phyloP scores from a whole-genome alignment of 2,888 invertebrate genomes.

The Eristalis intricaria region DNA sequence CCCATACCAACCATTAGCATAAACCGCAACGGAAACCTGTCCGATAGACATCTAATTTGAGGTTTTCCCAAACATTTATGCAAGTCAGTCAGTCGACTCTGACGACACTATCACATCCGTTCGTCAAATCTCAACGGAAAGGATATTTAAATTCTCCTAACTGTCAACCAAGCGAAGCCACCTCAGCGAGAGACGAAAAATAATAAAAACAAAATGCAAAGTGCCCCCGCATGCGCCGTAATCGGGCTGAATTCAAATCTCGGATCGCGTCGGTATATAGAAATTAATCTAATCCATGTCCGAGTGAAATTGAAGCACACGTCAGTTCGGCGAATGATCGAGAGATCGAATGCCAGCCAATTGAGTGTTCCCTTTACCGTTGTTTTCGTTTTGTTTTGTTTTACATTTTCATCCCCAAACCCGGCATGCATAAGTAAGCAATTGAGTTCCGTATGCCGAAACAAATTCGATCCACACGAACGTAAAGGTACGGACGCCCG shows the following conservation, averaged over 20 bases:
- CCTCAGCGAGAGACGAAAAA: neutral
- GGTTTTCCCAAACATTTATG: neutral
- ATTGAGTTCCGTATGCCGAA: conserved; percentile 4
- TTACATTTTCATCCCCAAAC: neutral
- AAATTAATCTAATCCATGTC: conserved; percentile 20
- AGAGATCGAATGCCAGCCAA: conserved; percentile 17
- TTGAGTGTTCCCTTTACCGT: conserved; percentile 21
- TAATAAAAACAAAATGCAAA: conserved; percentile 21
- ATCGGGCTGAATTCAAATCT: neutral
- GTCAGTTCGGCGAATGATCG: neutral
- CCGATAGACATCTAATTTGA: conserved; percentile 8
- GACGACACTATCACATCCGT: conserved; percentile 27
- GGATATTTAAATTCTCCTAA: conserved; percentile 33
- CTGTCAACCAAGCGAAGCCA: neutral
- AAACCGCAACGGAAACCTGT: conserved; percentile 31
- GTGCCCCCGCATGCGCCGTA: conserved; percentile 5
- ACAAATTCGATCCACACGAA: neutral
- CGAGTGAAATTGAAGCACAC: conserved; percentile 7
- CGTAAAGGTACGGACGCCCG: neutral
- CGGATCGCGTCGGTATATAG: neutral
- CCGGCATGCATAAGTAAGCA: conserved; percentile 31
- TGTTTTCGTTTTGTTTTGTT: neutral
- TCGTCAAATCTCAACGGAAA: conserved; percentile 12
- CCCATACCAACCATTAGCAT: conserved; percentile 2
- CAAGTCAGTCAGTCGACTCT: neutral